Percentiles rank a stretch among this genome's conserved stretches.
Evolutionary conservation across 2,113 vertebrate species (phyloP).

Genomic region (Strix uralensis): DNA sequence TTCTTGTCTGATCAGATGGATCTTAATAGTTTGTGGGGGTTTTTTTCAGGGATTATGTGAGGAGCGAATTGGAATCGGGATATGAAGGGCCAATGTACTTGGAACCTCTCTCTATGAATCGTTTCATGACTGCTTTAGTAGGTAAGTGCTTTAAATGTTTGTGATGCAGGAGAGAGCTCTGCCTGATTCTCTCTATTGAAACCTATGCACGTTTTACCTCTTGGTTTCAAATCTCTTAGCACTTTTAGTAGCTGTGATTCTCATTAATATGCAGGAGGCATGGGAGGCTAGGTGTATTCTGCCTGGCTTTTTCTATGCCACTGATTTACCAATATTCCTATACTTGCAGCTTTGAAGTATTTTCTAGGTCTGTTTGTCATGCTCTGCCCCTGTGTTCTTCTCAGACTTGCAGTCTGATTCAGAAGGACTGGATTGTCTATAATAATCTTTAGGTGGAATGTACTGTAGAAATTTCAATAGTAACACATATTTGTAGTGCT

Average conservation of each 20-base stretch:
- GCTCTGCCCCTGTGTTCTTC: background rate
- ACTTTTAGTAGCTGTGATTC: background rate
- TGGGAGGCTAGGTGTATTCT: background rate
- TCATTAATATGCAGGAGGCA: background rate
- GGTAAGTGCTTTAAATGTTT: slow-evolving; percentile 75
- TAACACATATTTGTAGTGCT: background rate
- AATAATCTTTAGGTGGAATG: background rate
- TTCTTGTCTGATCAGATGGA: background rate
- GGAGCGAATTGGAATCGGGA: slow-evolving; percentile 93
- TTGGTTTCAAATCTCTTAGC: background rate
- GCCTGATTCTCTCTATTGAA: background rate
- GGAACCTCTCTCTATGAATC: slow-evolving; percentile 95
- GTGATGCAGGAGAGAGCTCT: background rate
- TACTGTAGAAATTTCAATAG: background rate
- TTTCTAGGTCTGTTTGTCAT: background rate
- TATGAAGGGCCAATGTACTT: slow-evolving; percentile 94
- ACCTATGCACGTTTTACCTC: background rate
- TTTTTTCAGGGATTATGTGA: slow-evolving; percentile 91
- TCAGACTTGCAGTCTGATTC: background rate
- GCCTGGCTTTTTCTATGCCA: background rate
- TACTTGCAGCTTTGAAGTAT: background rate
- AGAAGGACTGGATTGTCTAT: background rate
- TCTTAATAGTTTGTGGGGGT: slow-evolving; percentile 1
- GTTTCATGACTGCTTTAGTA: slow-evolving; percentile 94
- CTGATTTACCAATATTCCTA: background rate